Evolutionary conservation across 2,888 invertebrate species (phyloP).

Genomic region (Drosophila engyochracea): DNA sequence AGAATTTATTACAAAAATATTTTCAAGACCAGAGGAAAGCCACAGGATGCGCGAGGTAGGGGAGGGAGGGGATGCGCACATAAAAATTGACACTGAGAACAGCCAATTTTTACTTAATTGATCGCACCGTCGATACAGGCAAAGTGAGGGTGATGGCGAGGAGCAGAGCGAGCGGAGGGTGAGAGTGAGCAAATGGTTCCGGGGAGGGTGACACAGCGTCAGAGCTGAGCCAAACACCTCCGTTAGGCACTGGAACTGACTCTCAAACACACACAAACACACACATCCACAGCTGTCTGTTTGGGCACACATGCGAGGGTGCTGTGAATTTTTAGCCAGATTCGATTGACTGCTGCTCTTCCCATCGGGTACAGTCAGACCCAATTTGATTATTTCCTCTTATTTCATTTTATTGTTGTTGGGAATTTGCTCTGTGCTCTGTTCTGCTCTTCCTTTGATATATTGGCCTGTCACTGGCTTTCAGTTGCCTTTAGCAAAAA

Average conservation of each 20-base stretch:
- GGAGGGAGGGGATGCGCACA: neutral
- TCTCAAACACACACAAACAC: conserved; percentile 11
- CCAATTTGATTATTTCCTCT: conserved; percentile 52
- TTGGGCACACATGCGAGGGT: conserved; percentile 37
- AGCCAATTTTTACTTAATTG: conserved; percentile 59
- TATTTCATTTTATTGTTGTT: conserved; percentile 20
- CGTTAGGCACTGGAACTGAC: conserved; percentile 38
- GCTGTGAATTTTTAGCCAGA: conserved; percentile 20
- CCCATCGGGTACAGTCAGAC: conserved; percentile 57
- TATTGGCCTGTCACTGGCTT: conserved; percentile 49
- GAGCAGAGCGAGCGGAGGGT: conserved; percentile 6
- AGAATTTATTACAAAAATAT: conserved; percentile 65
- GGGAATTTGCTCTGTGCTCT: conserved; percentile 16
- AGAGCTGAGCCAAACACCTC: conserved; percentile 42
- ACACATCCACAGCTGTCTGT: conserved; percentile 31
- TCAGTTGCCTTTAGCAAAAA: conserved; percentile 39
- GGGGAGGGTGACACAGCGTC: conserved; percentile 36
- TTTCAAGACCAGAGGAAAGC: neutral
- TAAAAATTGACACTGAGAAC: conserved; percentile 44
- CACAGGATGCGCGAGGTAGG: conserved; percentile 19
- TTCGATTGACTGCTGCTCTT: conserved; percentile 30
- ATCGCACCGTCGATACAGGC: conserved; percentile 51
- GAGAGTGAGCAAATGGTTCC: conserved; percentile 33
- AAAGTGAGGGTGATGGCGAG: conserved; percentile 4
- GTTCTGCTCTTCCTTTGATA: conserved; percentile 30